Evolutionary conservation across 2,888 invertebrate species (phyloP).

Genomic region (Mythimna impura): DNA sequence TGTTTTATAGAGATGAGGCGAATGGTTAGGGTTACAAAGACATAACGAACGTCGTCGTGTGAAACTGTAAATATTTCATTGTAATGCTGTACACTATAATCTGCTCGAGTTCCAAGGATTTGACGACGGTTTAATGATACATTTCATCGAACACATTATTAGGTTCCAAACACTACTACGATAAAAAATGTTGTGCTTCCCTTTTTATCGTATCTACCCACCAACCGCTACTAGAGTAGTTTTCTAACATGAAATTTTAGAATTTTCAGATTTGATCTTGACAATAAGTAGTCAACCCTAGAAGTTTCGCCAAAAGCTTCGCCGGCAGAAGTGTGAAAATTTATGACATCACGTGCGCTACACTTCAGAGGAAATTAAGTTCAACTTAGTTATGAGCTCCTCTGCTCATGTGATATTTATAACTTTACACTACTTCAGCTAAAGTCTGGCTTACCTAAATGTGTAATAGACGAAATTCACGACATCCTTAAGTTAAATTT

Average conservation of each 20-base stretch:
- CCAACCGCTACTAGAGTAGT: neutral
- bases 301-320: constrained; percentile 59
- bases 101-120: neutral
- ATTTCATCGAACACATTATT: neutral
- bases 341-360: constrained; percentile 71
- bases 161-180: no score
- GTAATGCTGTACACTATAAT: neutral
- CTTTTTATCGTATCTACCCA: no score
- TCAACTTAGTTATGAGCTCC: constrained; percentile 66
- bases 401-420: constrained; percentile 51
- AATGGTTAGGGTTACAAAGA: constrained; percentile 6
- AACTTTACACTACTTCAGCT: constrained; percentile 32
- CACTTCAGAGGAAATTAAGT: constrained; percentile 71
- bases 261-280: neutral
- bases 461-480: constrained; percentile 7
- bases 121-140: neutral
- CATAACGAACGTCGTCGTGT: neutral
- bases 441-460: constrained; percentile 11
- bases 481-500: neutral
- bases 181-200: no score
- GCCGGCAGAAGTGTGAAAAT: constrained; percentile 64
- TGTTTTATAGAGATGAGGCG: constrained; percentile 15
- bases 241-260: neutral
- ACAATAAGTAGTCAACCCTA: constrained; percentile 21
- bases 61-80: neutral